A percentile compares a stretch with the other conserved stretches of the same genome.
Conservation (phyloP, 2,797 vertebrate genomes). For the Cephalopachus bancanus region DNA sequence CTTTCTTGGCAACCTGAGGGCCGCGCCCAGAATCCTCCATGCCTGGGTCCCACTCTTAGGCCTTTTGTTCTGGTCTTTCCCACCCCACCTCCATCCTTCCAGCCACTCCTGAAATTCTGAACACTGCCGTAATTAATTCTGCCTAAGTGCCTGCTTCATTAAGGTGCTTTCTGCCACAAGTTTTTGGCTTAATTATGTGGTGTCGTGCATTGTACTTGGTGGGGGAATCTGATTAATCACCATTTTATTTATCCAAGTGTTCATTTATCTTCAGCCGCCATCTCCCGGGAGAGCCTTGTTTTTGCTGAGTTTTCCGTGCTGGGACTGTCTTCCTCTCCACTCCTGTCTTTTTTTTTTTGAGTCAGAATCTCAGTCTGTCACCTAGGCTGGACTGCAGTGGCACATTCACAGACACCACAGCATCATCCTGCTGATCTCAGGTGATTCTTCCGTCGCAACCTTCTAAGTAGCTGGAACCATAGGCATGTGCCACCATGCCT, state of each 20-base stretch:
- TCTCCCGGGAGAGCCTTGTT: neutral
- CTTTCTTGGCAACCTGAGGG: neutral
- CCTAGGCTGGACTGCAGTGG: too few relatives aligned
- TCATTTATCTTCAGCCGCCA: neutral
- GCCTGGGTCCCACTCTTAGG: neutral
- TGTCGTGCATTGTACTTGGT: slow-evolving; percentile 48
- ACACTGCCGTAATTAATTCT: slow-evolving; percentile 53
- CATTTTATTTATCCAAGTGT: slow-evolving; percentile 63
- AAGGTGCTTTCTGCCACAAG: slow-evolving; percentile 65
- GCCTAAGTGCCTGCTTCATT: slow-evolving; percentile 56
- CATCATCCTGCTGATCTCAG: too few relatives aligned
- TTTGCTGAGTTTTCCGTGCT: neutral
- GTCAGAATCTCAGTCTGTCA: too few relatives aligned
- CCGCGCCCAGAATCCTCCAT: neutral
- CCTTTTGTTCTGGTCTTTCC: neutral
- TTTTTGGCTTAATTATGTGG: slow-evolving; percentile 56
- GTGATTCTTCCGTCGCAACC: too few relatives aligned
- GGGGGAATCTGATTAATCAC: slow-evolving; percentile 76
- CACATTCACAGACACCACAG: too few relatives aligned
- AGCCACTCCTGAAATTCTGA: neutral
- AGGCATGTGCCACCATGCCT: too few relatives aligned
- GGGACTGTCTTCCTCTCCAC: neutral
- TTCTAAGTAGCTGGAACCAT: too few relatives aligned
- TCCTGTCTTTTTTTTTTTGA: too few relatives aligned
- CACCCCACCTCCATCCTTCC: neutral